Percentiles rank a stretch among this genome's conserved stretches.
These are phyloP conservation scores for Athrips mouffetella DNA, from an alignment of 2,888 invertebrate genomes.

Conservation along the genomic window DNA sequence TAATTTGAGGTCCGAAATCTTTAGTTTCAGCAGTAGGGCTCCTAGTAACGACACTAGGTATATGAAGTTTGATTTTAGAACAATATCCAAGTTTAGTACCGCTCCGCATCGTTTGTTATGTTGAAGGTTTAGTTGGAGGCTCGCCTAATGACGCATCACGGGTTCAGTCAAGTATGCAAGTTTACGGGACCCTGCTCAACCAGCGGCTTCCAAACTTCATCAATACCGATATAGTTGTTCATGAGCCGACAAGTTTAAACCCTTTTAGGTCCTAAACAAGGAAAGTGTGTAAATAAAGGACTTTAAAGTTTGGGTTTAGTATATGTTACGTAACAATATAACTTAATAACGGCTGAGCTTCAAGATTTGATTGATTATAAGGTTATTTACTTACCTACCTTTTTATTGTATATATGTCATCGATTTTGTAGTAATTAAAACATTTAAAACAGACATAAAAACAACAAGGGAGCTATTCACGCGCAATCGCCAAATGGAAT, in stretches of 20 bases:
- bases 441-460: no score
- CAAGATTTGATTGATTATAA: no score
- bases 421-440: no score
- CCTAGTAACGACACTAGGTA: no score
- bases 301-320: not conserved
- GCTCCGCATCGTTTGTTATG: not conserved
- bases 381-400: no score
- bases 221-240: conserved; percentile 7
- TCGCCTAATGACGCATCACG: conserved; percentile 12
- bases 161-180: conserved; percentile 8
- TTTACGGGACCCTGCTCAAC: not conserved
- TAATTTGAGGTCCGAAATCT: no score
- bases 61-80: no score
- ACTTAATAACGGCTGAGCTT: not conserved
- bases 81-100: not conserved
- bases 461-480: no score
- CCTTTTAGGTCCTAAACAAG: conserved; percentile 15
- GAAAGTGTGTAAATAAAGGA: not conserved
- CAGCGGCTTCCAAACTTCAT: conserved; percentile 5
- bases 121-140: not conserved
- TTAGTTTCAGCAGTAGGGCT: no score
- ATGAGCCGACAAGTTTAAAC: conserved; percentile 1
- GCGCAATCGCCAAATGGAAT: no score
- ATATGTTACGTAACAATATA: not conserved
- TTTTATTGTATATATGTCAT: no score